Evolutionary conservation across 2,888 invertebrate species (phyloP).

Genomic region (Orchesellides sinensis): DNA sequence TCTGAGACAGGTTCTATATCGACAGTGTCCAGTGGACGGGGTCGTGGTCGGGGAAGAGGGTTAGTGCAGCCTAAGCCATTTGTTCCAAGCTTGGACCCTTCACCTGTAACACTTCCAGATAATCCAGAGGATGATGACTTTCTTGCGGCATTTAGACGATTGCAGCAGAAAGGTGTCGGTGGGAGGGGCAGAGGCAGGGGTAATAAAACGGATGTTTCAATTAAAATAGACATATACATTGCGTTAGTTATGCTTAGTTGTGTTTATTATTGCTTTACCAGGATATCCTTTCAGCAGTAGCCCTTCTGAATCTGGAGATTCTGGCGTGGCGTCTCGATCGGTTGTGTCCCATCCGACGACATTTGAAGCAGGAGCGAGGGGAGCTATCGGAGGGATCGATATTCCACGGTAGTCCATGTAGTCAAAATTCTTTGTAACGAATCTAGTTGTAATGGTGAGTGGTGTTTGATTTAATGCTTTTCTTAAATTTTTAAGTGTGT

Average conservation of each 20-base stretch:
- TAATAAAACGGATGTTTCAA: not conserved
- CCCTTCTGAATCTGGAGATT: conserved; percentile 31
- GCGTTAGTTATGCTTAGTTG: not conserved
- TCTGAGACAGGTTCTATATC: not conserved
- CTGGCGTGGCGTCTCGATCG: not conserved
- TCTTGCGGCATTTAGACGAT: conserved; percentile 49
- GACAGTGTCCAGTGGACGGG: not conserved
- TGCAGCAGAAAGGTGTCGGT: conserved; percentile 11
- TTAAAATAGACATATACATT: not conserved
- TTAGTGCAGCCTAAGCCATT: not conserved
- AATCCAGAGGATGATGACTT: conserved; percentile 63
- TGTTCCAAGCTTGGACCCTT: conserved; percentile 5
- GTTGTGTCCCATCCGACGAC: not conserved
- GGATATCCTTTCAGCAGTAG: conserved; percentile 1
- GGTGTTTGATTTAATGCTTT: not conserved
- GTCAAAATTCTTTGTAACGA: not conserved
- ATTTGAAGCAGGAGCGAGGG: not conserved
- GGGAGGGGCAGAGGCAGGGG: conserved; percentile 23
- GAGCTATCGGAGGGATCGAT: too few relatives aligned
- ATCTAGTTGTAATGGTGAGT: too few relatives aligned
- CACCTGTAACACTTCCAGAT: conserved; percentile 50
- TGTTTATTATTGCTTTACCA: not conserved
- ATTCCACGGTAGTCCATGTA: too few relatives aligned
- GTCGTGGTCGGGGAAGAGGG: conserved; percentile 39
- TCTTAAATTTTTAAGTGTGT: not conserved